These are phyloP conservation scores for Perithous albicinctus DNA, from an alignment of 2,888 invertebrate species.

Conservation along the genomic window DNA sequence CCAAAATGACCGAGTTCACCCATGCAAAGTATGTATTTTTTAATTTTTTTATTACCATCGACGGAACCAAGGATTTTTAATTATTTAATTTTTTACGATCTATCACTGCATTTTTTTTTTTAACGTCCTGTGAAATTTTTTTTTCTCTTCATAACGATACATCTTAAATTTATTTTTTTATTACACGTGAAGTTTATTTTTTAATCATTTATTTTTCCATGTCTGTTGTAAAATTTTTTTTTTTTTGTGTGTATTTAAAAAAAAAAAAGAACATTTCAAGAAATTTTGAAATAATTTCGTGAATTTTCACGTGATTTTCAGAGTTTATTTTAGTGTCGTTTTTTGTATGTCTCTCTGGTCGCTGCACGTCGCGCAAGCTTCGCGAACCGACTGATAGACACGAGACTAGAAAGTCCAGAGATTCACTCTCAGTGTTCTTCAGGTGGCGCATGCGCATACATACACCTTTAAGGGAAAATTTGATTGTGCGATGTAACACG, in stretches of 20 bases:
- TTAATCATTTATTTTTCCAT: slow-evolving; percentile 2
- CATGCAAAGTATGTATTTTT: no score
- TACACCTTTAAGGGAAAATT: background rate
- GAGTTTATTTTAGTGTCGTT: slow-evolving; percentile 6
- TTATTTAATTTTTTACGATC: background rate
- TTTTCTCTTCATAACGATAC: background rate
- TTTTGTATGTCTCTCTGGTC: background rate
- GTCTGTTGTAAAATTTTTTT: no score
- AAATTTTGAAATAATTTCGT: slow-evolving; percentile 18
- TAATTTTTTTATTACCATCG: no score
- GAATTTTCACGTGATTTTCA: slow-evolving; percentile 60
- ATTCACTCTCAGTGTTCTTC: slow-evolving; percentile 48
- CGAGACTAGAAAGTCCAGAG: slow-evolving; percentile 59
- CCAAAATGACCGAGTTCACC: slow-evolving; percentile 34
- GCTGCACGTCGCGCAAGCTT: slow-evolving; percentile 68
- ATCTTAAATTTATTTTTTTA: background rate
- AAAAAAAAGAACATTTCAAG: no score
- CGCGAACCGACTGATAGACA: slow-evolving; percentile 72
- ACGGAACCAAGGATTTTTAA: slow-evolving; percentile 1
- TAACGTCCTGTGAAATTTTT: background rate
- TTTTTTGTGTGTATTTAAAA: background rate
- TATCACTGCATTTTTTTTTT: slow-evolving; percentile 3
- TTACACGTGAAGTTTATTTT: background rate
- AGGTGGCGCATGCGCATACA: slow-evolving; percentile 69
- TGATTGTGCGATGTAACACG: background rate